Percentiles rank a stretch among this genome's conserved stretches.
These are phyloP conservation scores for Aplysina aerophoba DNA, from an alignment of 37 sponge, comb jelly and placozoan genomes.

Conservation along the genomic window DNA sequence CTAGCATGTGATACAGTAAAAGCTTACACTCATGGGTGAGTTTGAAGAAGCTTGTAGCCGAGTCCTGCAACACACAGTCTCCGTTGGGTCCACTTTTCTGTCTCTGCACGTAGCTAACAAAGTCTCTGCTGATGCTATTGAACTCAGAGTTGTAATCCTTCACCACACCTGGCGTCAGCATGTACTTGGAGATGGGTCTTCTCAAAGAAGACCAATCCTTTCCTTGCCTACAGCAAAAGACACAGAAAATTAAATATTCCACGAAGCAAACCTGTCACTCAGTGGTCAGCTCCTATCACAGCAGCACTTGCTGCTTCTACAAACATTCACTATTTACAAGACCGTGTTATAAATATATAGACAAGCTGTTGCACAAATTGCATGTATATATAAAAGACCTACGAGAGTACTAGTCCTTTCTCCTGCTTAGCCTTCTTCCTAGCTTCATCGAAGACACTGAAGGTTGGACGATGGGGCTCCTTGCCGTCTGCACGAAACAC, in stretches of 20 bases:
- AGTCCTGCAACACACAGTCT: not conserved
- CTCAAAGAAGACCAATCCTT: slow-evolving; percentile 54
- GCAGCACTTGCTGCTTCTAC: too few species aligned
- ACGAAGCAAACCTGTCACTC: too few species aligned
- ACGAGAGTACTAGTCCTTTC: slow-evolving; percentile 14
- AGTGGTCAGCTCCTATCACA: too few species aligned
- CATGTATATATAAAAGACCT: not conserved
- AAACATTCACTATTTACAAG: too few species aligned
- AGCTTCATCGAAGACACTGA: slow-evolving; percentile 29
- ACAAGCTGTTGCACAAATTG: not conserved
- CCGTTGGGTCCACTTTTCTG: not conserved
- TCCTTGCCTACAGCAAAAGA: slow-evolving; percentile 41
- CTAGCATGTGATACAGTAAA: too few species aligned
- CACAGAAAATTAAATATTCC: too few species aligned
- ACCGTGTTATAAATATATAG: not conserved
- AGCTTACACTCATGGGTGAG: slow-evolving; percentile 22
- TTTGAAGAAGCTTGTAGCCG: slow-evolving; percentile 10
- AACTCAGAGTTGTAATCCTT: slow-evolving; percentile 34
- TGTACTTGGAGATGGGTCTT: slow-evolving; percentile 63
- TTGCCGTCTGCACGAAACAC: slow-evolving; percentile 62
- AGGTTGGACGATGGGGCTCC: slow-evolving; percentile 42
- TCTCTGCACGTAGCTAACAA: slow-evolving; percentile 22
- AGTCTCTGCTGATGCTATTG: slow-evolving; percentile 46
- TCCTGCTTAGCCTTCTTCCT: slow-evolving; percentile 23
- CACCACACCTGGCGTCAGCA: slow-evolving; percentile 43